Evolutionary conservation across 2,888 invertebrate species (phyloP).

Genomic region (Muschampia plurimacula): DNA sequence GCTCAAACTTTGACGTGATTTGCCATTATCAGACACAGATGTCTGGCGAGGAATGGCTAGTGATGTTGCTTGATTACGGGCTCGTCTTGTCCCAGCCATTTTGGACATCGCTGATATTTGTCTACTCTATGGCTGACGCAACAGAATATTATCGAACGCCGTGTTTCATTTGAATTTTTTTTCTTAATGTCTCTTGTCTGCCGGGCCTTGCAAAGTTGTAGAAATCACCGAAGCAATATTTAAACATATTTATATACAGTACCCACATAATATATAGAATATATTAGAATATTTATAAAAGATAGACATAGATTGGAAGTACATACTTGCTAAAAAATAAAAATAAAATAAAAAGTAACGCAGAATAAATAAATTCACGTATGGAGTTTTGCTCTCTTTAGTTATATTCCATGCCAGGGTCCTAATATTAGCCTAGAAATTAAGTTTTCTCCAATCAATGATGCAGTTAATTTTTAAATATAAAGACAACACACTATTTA

Average conservation of each 20-base stretch:
- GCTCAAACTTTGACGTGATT: slow-evolving; percentile 74
- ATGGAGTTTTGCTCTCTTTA: neutral
- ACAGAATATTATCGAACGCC: slow-evolving; percentile 36
- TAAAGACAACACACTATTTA: slow-evolving; percentile 28
- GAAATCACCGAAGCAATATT: slow-evolving; percentile 44
- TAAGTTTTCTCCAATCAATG: slow-evolving; percentile 9
- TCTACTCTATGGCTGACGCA: slow-evolving; percentile 48
- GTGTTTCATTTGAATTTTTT: slow-evolving; percentile 37
- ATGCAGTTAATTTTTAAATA: slow-evolving; percentile 1
- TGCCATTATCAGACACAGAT: slow-evolving; percentile 75
- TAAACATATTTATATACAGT: slow-evolving; percentile 35
- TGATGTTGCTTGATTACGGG: slow-evolving; percentile 75
- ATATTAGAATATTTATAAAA: neutral
- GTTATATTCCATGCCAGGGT: slow-evolving; percentile 19
- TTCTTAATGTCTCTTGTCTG: slow-evolving; percentile 25
- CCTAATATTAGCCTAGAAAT: neutral
- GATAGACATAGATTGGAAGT: slow-evolving; percentile 6
- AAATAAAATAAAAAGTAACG: neutral
- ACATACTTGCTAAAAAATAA: neutral
- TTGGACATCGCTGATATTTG: slow-evolving; percentile 50
- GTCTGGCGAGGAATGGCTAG: slow-evolving; percentile 75
- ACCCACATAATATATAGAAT: slow-evolving; percentile 17
- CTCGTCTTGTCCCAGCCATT: slow-evolving; percentile 77
- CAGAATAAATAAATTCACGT: neutral
- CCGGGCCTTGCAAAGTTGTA: slow-evolving; percentile 40